phyloP scores from a whole-genome alignment of 2,797 vertebrate genomes.

The Eidolon dupreanum region DNA sequence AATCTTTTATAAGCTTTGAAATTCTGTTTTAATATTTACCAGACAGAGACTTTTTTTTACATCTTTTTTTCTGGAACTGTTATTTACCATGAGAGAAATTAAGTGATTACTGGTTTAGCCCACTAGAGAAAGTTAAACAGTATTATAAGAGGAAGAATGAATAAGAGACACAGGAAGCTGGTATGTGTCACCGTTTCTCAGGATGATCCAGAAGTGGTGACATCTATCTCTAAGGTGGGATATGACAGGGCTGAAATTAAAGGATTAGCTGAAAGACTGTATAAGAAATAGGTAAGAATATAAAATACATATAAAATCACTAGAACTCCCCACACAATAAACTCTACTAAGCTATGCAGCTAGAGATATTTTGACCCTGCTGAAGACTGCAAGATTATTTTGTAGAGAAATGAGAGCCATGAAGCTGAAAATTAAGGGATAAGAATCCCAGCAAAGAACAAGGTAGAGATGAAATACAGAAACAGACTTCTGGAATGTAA shows the following conservation, averaged over 20 bases:
- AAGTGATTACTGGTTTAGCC: neutral
- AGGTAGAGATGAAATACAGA: neutral
- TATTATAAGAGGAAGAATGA: neutral
- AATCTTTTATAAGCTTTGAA: neutral
- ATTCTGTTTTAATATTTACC: neutral
- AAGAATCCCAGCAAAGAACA: neutral
- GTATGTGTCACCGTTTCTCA: neutral
- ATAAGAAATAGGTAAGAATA: neutral
- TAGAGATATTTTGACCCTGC: neutral
- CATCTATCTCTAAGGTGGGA: neutral
- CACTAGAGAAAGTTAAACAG: neutral
- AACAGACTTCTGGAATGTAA: neutral
- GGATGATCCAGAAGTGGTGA: too few relatives aligned
- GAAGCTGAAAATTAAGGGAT: neutral
- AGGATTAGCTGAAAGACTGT: neutral
- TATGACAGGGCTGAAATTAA: neutral
- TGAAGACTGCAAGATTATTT: neutral
- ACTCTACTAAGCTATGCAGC: neutral
- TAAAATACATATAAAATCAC: neutral
- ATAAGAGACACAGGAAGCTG: neutral
- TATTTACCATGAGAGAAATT: neutral
- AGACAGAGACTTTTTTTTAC: neutral
- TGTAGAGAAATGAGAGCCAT: neutral
- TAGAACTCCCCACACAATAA: neutral
- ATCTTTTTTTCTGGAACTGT: neutral